phyloP scores from a whole-genome alignment of 1,140 invertebrate species.

The Cherax quadricarinatus region DNA sequence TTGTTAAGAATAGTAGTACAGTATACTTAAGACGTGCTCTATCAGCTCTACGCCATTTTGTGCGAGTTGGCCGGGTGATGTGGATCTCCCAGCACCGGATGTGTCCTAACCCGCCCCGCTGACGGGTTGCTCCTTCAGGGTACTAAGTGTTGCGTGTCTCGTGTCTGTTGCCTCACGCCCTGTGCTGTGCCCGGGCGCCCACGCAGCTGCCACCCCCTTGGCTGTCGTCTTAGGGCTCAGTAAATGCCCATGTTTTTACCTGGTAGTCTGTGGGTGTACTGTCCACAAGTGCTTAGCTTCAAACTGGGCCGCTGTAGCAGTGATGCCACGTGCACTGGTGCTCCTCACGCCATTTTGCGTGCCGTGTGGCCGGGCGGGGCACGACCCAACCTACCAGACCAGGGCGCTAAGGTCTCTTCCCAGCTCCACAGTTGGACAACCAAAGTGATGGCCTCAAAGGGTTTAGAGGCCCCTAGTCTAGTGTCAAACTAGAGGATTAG shows the following conservation, averaged over 20 bases:
- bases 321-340: slow-evolving; percentile 65
- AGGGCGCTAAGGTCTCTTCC: slow-evolving; percentile 61
- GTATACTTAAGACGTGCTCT: slow-evolving; percentile 67
- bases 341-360: slow-evolving; percentile 61
- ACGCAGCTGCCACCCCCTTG: slow-evolving; percentile 55
- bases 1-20: slow-evolving; percentile 71
- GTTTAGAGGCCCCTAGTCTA: slow-evolving; percentile 70
- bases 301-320: slow-evolving; percentile 58
- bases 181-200: slow-evolving; percentile 54
- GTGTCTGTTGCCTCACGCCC: slow-evolving; percentile 64
- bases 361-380: slow-evolving; percentile 51
- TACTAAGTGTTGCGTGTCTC: slow-evolving; percentile 70
- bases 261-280: slow-evolving; percentile 58
- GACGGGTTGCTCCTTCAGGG: slow-evolving; percentile 72
- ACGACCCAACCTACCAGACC: slow-evolving; percentile 50
- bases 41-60: slow-evolving; percentile 62
- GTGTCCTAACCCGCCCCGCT: slow-evolving; percentile 69
- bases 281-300: slow-evolving; percentile 64
- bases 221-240: slow-evolving; percentile 63
- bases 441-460: slow-evolving; percentile 68
- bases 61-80: slow-evolving; percentile 57
- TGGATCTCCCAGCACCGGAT: slow-evolving; percentile 66
- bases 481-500: slow-evolving; percentile 71
- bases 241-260: slow-evolving; percentile 66
- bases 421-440: slow-evolving; percentile 67